Evolutionary conservation across 2,797 vertebrate species (phyloP).

Genomic region (Myotis planiceps): DNA sequence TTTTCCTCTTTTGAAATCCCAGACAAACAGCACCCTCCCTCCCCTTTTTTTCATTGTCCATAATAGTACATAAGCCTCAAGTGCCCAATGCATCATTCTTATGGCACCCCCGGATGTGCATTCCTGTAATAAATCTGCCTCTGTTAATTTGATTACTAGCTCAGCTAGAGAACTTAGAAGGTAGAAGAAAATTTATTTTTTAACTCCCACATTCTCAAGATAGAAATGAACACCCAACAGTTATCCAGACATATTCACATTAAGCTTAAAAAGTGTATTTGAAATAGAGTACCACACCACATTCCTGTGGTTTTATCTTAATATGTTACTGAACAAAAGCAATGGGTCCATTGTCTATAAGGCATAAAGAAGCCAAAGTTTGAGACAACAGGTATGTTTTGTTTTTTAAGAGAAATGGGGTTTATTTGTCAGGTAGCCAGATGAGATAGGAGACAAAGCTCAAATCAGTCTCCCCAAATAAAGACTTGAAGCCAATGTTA

Average conservation of each 20-base stretch:
- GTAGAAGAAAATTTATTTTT: neutral
- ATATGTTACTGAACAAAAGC: neutral
- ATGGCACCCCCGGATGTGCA: neutral
- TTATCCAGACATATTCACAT: neutral
- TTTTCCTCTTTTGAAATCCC: neutral
- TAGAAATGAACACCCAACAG: neutral
- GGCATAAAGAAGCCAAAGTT: neutral
- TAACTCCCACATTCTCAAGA: neutral
- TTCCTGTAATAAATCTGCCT: neutral
- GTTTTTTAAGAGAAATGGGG: neutral
- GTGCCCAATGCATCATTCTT: neutral
- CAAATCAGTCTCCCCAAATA: neutral
- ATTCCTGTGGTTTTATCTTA: neutral
- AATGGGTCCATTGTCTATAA: neutral
- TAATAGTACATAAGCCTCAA: neutral
- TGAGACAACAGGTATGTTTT: neutral
- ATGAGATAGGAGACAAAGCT: neutral
- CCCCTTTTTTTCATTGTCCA: neutral
- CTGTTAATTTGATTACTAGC: neutral
- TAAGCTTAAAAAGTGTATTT: neutral
- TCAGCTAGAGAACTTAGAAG: neutral
- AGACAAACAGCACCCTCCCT: no score
- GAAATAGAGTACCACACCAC: neutral
- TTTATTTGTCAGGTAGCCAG: neutral
- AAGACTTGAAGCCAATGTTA: neutral